Percentiles rank a stretch among this genome's conserved stretches.
phyloP scores from a whole-genome alignment of 2,888 invertebrate genomes.

The Mythimna ferrago region DNA sequence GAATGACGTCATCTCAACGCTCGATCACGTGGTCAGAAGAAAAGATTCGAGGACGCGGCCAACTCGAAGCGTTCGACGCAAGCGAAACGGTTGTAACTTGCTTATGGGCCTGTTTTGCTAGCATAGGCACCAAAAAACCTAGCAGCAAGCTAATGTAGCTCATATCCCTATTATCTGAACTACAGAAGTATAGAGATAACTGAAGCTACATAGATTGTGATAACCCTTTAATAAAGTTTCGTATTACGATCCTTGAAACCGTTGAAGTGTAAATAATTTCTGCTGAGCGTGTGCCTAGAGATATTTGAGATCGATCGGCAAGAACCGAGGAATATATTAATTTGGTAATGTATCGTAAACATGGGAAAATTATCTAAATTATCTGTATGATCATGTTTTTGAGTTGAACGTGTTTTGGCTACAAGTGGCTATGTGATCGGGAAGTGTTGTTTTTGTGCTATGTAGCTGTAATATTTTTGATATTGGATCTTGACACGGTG shows the following conservation, averaged over 20 bases:
- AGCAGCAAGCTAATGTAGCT: too few relatives aligned
- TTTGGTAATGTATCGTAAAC: constrained; percentile 43
- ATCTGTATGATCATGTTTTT: constrained; percentile 7
- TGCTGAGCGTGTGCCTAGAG: constrained; percentile 47
- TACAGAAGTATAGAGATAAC: constrained; percentile 19
- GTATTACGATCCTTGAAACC: constrained; percentile 65
- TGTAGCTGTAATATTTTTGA: neutral
- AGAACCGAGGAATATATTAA: constrained; percentile 46
- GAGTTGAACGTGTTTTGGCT: constrained; percentile 2
- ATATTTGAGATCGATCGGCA: constrained; percentile 55
- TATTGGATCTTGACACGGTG: too few relatives aligned
- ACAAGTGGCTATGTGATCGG: neutral
- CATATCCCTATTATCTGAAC: too few relatives aligned
- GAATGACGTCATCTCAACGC: too few relatives aligned
- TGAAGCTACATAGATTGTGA: constrained; percentile 41
- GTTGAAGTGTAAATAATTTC: constrained; percentile 60
- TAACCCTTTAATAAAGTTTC: constrained; percentile 60
- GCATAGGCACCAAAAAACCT: too few relatives aligned
- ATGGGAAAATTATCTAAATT: constrained; percentile 31
- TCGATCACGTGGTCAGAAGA: too few relatives aligned
- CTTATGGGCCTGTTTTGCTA: too few relatives aligned
- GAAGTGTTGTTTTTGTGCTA: neutral
- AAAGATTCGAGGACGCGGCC: too few relatives aligned
- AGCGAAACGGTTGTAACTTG: too few relatives aligned
- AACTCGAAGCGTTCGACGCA: too few relatives aligned